Evolutionary conservation across 2,797 vertebrate species (phyloP), one percentile per base, ranked within the genome.

Genomic region (Crypturellus tataupa): DNA sequence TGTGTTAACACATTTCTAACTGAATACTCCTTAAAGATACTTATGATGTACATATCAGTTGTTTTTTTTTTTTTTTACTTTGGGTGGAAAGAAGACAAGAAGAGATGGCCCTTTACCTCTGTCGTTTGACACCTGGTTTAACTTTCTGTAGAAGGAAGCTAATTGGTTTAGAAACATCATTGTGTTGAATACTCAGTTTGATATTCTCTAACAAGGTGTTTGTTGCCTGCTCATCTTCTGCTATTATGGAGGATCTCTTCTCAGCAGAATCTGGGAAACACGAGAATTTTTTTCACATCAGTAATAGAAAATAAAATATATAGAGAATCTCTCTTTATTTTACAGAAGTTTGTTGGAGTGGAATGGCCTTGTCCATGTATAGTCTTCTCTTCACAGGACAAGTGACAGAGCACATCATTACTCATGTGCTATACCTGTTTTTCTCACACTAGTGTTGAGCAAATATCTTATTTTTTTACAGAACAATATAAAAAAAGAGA

Each of bases 121-220:
- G 99, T 21, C 99, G 98, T 91, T 99, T 99, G 51, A 96, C 79
- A 58, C 98, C 98, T 42, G 98, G 98, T 7, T 97, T 96, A 92
- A 95, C 73, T 24, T 97, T 96, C 68, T 98, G 96, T 63, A 99
- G 95, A n/a, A 99, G 97, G 77, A 99, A 97, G 95, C 96, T 98
- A 95, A 99, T 99, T 0, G 99, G 99, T 37, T 98, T 98, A 24
- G 98, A 98, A 51, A 99, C 98, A 13, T 99, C 98, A 49, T 99
- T 99, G 92, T 98, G 98, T 89, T 99, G 99, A 97, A 99, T 99
- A 94, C 97, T 99, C 56, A 98, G 97, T 76, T 98, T 99, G 62
- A 99, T 98, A 33, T 95, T 98, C 94, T 99, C 99, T 56, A 99
- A 98, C 90, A 99, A 98, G 65, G 97, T 93, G 13, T 98, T 98